Conservation (phyloP, 2,888 invertebrate genomes). For the Iphiclides podalirius region DNA sequence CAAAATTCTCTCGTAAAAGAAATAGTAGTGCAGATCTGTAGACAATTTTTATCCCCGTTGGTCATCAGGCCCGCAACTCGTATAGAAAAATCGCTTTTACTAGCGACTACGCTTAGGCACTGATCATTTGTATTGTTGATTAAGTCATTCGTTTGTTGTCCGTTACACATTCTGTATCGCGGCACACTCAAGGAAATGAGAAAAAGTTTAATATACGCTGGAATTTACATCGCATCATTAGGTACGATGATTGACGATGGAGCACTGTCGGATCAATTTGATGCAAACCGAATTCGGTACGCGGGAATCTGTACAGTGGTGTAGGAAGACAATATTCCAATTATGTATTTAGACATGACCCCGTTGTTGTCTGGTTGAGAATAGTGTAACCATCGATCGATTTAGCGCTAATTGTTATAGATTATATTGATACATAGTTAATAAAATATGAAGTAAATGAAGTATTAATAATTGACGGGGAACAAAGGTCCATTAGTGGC, state of each 20-base stretch:
- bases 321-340: slow-evolving; percentile 40
- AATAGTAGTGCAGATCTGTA: too few species aligned
- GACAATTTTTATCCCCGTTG: too few species aligned
- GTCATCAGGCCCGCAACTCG: too few species aligned
- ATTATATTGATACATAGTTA: too few species aligned
- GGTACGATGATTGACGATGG: slow-evolving; percentile 50
- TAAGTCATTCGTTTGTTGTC: neutral
- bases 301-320: slow-evolving; percentile 25
- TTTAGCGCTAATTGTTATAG: too few species aligned
- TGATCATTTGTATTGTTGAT: neutral
- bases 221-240: slow-evolving; percentile 64
- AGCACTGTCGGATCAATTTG: slow-evolving; percentile 57
- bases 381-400: neutral
- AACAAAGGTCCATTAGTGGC: too few species aligned
- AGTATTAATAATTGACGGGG: too few species aligned
- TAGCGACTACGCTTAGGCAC: too few species aligned
- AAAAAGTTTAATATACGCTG: slow-evolving; percentile 41
- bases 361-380: neutral
- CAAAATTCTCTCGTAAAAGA: too few species aligned
- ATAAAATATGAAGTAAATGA: too few species aligned
- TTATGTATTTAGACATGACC: too few species aligned
- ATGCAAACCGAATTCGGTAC: slow-evolving; percentile 47
- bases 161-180: slow-evolving; percentile 11
- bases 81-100: too few species aligned
- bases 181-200: slow-evolving; percentile 48